These are phyloP conservation scores for Molanna angustata DNA, from an alignment of 2,888 invertebrate genomes.

Conservation along the genomic window DNA sequence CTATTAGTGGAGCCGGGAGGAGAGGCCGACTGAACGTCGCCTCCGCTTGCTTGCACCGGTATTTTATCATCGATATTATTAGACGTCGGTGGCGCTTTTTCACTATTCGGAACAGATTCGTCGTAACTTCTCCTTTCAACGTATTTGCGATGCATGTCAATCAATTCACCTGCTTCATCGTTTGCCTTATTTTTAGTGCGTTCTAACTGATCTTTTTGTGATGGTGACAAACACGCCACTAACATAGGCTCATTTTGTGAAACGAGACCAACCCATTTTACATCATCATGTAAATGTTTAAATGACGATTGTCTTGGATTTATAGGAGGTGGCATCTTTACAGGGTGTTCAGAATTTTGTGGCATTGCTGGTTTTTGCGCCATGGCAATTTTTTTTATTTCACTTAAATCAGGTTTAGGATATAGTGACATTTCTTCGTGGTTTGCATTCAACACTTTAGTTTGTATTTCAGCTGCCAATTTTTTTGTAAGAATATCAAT, in stretches of 20 bases:
- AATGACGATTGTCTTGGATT: slow-evolving; percentile 49
- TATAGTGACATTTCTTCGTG: slow-evolving; percentile 8
- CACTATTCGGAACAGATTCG: slow-evolving; percentile 39
- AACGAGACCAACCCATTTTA: slow-evolving; percentile 60
- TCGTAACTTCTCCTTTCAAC: slow-evolving; percentile 62
- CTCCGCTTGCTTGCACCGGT: slow-evolving; percentile 31
- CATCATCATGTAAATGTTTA: slow-evolving; percentile 45
- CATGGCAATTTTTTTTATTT: slow-evolving; percentile 11
- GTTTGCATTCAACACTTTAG: neutral
- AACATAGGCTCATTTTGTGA: slow-evolving; percentile 59
- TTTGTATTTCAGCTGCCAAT: slow-evolving; percentile 5
- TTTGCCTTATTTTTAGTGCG: slow-evolving; percentile 51
- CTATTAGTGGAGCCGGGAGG: slow-evolving; percentile 56
- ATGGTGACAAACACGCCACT: slow-evolving; percentile 69
- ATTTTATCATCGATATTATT: slow-evolving; percentile 32
- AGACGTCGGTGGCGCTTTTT: slow-evolving; percentile 32
- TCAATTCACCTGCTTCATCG: slow-evolving; percentile 58
- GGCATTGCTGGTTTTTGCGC: slow-evolving; percentile 27
- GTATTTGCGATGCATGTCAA: slow-evolving; percentile 69
- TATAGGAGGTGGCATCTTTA: slow-evolving; percentile 42
- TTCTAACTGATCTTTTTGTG: slow-evolving; percentile 61
- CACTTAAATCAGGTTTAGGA: slow-evolving; percentile 25
- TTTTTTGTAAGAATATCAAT: slow-evolving; percentile 43
- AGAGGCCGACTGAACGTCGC: slow-evolving; percentile 36
- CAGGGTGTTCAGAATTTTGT: slow-evolving; percentile 33